These are phyloP conservation scores for Lasioglossum morio DNA, from an alignment of 2,888 invertebrate genomes.

Conservation along the genomic window DNA sequence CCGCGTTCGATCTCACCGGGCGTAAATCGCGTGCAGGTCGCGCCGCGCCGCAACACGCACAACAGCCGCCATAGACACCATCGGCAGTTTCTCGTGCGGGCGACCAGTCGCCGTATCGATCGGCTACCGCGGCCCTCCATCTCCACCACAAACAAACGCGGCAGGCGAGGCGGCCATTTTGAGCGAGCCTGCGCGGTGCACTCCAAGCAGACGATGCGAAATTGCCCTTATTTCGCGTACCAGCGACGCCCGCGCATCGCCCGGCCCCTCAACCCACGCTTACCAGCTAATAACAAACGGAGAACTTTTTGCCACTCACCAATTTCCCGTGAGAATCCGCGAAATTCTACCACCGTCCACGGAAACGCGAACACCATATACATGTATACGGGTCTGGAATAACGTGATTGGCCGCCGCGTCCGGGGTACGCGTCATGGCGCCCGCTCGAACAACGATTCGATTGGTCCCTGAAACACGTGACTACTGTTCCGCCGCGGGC, in stretches of 20 bases:
- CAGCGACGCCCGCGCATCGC: slow-evolving; percentile 51
- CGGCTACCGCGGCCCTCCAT: slow-evolving; percentile 77
- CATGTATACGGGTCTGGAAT: slow-evolving; percentile 79
- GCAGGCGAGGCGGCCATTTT: slow-evolving; percentile 81
- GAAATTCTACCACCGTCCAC: slow-evolving; percentile 72
- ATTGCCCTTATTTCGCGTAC: slow-evolving; percentile 70
- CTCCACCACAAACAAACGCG: slow-evolving; percentile 80
- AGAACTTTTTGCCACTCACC: slow-evolving; percentile 73
- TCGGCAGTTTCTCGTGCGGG: slow-evolving; percentile 76
- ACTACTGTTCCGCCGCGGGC: slow-evolving; percentile 62
- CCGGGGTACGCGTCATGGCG: slow-evolving; percentile 80
- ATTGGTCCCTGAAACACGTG: slow-evolving; percentile 79
- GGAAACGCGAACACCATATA: slow-evolving; percentile 80
- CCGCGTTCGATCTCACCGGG: slow-evolving; percentile 70
- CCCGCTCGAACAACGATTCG: slow-evolving; percentile 51
- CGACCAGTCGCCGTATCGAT: slow-evolving; percentile 78
- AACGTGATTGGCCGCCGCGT: slow-evolving; percentile 77
- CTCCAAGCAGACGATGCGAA: slow-evolving; percentile 82
- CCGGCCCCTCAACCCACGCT: slow-evolving; percentile 48
- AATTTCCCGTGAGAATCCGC: slow-evolving; percentile 68
- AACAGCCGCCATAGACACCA: slow-evolving; percentile 80
- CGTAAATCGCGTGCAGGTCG: slow-evolving; percentile 71
- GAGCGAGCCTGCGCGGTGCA: slow-evolving; percentile 84
- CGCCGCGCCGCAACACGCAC: slow-evolving; percentile 77
- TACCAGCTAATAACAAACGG: slow-evolving; percentile 51